These are phyloP conservation scores for Catocala nupta DNA, from an alignment of 2,888 invertebrate species.

Conservation along the genomic window DNA sequence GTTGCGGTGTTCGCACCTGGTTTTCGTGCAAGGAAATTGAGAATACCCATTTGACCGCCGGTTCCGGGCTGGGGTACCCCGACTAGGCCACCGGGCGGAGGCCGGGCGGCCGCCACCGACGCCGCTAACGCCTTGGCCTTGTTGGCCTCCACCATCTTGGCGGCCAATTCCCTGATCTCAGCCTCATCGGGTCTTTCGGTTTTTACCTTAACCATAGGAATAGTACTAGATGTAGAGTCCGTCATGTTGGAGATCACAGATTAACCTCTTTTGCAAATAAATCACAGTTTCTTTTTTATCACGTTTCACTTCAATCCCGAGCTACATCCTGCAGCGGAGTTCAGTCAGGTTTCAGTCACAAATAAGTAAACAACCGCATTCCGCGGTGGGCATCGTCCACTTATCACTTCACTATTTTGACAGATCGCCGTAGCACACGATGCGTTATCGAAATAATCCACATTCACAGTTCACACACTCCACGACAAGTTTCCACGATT, in stretches of 20 bases:
- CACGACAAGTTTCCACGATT: slow-evolving; percentile 51
- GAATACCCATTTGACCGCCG: slow-evolving; percentile 87
- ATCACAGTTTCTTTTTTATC: slow-evolving; percentile 34
- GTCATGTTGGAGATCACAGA: slow-evolving; percentile 67
- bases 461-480: slow-evolving; percentile 50
- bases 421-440: slow-evolving; percentile 62
- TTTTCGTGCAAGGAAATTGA: slow-evolving; percentile 88
- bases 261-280: slow-evolving; percentile 25
- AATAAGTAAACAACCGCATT: slow-evolving; percentile 75
- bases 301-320: slow-evolving; percentile 45
- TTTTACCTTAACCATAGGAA: slow-evolving; percentile 86
- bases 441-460: slow-evolving; percentile 50
- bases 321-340: slow-evolving; percentile 76
- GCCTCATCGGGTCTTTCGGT: slow-evolving; percentile 94
- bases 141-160: slow-evolving; percentile 95
- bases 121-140: slow-evolving; percentile 88
- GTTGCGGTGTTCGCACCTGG: slow-evolving; percentile 62
- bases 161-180: slow-evolving; percentile 94
- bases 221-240: slow-evolving; percentile 50
- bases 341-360: slow-evolving; percentile 66
- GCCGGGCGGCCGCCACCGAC: slow-evolving; percentile 83
- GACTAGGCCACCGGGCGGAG: slow-evolving; percentile 76
- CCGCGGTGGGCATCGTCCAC: slow-evolving; percentile 64
- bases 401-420: slow-evolving; percentile 74
- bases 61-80: slow-evolving; percentile 71